phyloP scores from a whole-genome alignment of 2,797 vertebrate genomes.

The Linurgus olivaceus region DNA sequence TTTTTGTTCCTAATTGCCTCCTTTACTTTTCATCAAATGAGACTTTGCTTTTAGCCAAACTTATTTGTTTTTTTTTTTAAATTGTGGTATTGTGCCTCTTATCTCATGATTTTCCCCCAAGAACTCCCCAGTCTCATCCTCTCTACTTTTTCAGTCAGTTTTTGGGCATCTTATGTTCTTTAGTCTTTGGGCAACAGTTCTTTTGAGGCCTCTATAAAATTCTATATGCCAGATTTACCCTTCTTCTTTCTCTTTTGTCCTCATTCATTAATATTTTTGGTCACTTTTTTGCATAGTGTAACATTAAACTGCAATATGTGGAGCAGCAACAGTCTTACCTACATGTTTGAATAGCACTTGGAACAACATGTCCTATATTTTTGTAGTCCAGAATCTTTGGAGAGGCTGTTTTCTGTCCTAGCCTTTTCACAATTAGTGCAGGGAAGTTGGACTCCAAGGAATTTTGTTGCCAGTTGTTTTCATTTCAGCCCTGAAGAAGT shows the following conservation, averaged over 20 bases:
- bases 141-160: neutral
- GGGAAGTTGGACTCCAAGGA: neutral
- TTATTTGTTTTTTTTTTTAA: fast-evolving
- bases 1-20: constrained; percentile 30
- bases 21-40: neutral
- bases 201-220: neutral
- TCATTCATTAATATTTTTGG: neutral
- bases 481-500: neutral
- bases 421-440: neutral
- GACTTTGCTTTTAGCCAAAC: neutral
- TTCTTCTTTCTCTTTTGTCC: neutral
- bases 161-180: neutral
- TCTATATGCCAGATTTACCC: neutral
- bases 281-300: neutral
- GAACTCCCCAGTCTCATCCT: neutral
- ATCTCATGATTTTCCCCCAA: neutral
- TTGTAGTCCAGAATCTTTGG: neutral
- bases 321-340: neutral
- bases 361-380: neutral
- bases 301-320: neutral
- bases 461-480: neutral
- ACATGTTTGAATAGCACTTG: neutral
- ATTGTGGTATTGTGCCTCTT: neutral
- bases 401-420: neutral
- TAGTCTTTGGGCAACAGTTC: neutral